Evolutionary conservation across 2,888 invertebrate genomes (phyloP), one percentile per base, ranked within the genome.

Genomic region (Acleris literana): DNA sequence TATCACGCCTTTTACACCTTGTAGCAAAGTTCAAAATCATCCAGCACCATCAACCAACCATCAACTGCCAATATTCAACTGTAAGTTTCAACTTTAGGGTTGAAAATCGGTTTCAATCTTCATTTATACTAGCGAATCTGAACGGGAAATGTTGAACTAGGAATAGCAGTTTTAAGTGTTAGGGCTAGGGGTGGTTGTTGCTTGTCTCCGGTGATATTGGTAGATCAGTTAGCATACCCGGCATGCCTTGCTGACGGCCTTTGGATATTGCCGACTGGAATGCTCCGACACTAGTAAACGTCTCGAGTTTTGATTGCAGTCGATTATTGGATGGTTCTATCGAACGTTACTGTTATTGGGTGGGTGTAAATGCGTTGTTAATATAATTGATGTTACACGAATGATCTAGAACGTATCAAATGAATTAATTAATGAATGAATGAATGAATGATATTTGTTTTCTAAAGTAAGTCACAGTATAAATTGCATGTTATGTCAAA

Each of bases 211-310:
- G 7, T 46, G n/a, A n/a, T 17, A 46, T 46, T 46, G 46, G 46
- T 16, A 17, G 46, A 46, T 46, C n/a, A 17, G 46, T 46, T 46
- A n/a, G 46, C 46, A 46, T 46, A 46, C 16, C n/a, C 17, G 17
- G 46, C 46, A 46, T 46, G 46, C 46, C 46, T 46, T 46, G n/a
- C 46, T 16, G n/a, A 55, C 49, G 33, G 64, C 51, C 51, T 62
- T n/a, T 39, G 62, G 55, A 55, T 65, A 60, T 65, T 65, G 64
- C 48, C 49, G 54, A 55, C 20, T n/a, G 64, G 64, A 55, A 65
- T 55, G 64, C 55, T 13, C 33, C 53, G 53, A 55, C 59, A 60
- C 60, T 60, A 43, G 57, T 20, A 9, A 18, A 13, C 55, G 43
- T 43, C 49, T 55, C 20, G 39, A 63, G 64, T 60, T 54, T 60